These are phyloP conservation scores for Todus mexicanus DNA, from an alignment of 2,797 vertebrate genomes.

Conservation along the genomic window DNA sequence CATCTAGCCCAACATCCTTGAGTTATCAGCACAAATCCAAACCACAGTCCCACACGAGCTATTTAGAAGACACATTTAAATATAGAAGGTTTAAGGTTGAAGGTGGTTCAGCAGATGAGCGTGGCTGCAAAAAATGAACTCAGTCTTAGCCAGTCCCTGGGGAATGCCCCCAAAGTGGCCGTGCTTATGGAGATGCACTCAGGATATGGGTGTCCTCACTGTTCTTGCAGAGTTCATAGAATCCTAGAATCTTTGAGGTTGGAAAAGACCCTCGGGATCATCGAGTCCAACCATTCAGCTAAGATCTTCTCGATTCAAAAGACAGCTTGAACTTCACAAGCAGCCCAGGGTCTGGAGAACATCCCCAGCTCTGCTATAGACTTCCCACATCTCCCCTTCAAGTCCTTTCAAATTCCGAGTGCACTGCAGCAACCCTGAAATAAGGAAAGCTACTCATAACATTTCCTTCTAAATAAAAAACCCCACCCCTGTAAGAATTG, in stretches of 20 bases:
- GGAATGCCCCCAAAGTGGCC: accelerated
- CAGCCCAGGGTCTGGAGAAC: not conserved
- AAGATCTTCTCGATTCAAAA: not conserved
- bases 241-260: too few relatives aligned
- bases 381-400: not conserved
- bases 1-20: too few relatives aligned
- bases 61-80: too few relatives aligned
- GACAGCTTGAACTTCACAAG: not conserved
- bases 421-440: not conserved
- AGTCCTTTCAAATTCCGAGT: not conserved
- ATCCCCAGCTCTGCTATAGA: not conserved
- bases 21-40: too few relatives aligned
- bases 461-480: not conserved
- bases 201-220: accelerated
- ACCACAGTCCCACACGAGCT: too few relatives aligned
- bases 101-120: not conserved
- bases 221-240: not conserved
- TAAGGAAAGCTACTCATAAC: not conserved
- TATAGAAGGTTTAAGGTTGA: not conserved
- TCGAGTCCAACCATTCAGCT: too few relatives aligned
- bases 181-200: not conserved
- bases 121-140: not conserved
- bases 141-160: not conserved
- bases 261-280: too few relatives aligned
- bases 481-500: too few relatives aligned